These are phyloP conservation scores for Agrotis exclamationis DNA, from an alignment of 2,888 invertebrate genomes.

Conservation along the genomic window DNA sequence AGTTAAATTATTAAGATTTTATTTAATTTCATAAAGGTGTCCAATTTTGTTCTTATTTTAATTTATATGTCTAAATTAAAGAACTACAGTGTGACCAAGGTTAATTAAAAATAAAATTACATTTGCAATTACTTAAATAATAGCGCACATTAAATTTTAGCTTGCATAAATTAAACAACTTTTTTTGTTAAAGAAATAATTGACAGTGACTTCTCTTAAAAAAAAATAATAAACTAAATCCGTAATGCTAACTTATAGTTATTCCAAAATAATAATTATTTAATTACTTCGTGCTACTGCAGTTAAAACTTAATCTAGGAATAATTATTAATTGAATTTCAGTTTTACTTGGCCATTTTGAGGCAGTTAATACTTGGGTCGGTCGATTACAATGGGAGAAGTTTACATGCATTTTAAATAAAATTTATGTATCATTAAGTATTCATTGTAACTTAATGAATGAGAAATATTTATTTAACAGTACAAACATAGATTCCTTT, in stretches of 20 bases:
- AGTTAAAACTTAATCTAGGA: not conserved
- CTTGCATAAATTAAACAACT: not conserved
- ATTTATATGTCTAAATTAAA: not conserved
- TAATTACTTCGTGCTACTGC: not conserved
- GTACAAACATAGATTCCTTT: not conserved
- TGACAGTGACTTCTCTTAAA: not conserved
- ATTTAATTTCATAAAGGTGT: not conserved
- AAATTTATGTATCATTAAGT: not conserved
- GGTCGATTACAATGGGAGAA: not conserved
- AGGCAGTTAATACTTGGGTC: not conserved
- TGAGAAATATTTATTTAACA: too few relatives aligned
- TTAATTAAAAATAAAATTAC: not conserved
- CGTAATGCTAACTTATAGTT: not conserved
- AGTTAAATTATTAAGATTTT: conserved; percentile 22
- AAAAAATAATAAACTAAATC: not conserved
- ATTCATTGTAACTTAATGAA: not conserved
- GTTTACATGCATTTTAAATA: not conserved
- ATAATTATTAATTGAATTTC: not conserved
- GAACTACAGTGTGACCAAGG: not conserved
- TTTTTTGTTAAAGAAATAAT: not conserved
- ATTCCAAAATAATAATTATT: too few relatives aligned
- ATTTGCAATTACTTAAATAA: not conserved
- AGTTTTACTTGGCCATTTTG: not conserved
- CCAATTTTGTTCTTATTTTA: not conserved
- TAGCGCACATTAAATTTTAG: not conserved